phyloP scores from a whole-genome alignment of 2,797 vertebrate genomes.

The Poeciliopsis paucimaculata region DNA sequence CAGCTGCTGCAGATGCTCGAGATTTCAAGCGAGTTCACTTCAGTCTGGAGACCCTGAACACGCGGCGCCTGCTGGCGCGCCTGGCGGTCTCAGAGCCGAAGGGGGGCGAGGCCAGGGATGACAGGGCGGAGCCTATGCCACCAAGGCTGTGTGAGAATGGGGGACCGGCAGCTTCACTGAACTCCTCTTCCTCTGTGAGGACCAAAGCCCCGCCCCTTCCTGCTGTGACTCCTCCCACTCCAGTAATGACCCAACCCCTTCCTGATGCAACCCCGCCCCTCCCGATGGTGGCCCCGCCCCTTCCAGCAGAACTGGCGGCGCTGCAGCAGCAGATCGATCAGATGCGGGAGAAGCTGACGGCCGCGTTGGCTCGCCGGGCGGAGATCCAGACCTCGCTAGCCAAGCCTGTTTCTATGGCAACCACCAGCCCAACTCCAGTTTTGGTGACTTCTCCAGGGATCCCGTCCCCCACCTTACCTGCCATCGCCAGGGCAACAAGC shows the following conservation, averaged over 20 bases:
- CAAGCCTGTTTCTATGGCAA: constrained; percentile 33
- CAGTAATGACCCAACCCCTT: not conserved
- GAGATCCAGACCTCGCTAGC: constrained; percentile 82
- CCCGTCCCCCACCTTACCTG: constrained; percentile 6
- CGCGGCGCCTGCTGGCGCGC: constrained; percentile 70
- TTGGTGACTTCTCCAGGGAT: not conserved
- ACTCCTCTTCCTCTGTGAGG: constrained; percentile 36
- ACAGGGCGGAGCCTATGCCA: not conserved
- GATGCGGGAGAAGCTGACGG: constrained; percentile 81
- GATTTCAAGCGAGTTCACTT: constrained; percentile 83
- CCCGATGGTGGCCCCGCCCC: constrained; percentile 6
- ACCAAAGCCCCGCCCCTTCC: constrained; percentile 1
- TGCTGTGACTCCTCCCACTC: not conserved
- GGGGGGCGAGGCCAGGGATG: not conserved
- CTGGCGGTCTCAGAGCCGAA: constrained; percentile 14
- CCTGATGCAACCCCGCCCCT: not conserved
- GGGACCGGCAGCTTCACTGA: constrained; percentile 55
- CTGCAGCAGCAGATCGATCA: constrained; percentile 85
- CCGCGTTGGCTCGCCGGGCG: constrained; percentile 81
- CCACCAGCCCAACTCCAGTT: constrained; percentile 5
- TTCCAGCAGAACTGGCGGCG: constrained; percentile 77
- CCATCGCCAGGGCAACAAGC: constrained; percentile 15
- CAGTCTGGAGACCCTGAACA: constrained; percentile 82
- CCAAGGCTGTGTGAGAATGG: constrained; percentile 72
- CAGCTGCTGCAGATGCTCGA: constrained; percentile 45